Percentiles rank a stretch among this genome's conserved stretches.
phyloP scores from a whole-genome alignment of 2,888 invertebrate genomes.

The Eurytoma californica region DNA sequence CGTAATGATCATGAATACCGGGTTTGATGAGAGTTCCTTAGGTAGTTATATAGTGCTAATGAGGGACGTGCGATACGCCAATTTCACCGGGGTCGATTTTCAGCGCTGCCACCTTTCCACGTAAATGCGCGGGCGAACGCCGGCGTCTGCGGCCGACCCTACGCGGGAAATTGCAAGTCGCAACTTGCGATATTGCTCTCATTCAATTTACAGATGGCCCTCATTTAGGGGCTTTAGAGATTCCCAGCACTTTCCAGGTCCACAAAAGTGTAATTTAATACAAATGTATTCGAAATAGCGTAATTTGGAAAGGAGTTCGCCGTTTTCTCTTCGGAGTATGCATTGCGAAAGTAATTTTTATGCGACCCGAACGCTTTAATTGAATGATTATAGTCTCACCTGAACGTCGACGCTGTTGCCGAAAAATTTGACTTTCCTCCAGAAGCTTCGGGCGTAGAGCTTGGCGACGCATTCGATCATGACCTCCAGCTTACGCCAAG shows the following conservation, averaged over 20 bases:
- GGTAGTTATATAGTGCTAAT: constrained; percentile 24
- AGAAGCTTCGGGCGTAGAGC: constrained; percentile 74
- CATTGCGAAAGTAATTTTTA: too few species aligned
- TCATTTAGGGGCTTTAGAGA: neutral
- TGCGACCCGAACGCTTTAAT: too few species aligned
- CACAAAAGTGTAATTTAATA: too few species aligned
- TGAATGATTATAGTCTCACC: constrained; percentile 63
- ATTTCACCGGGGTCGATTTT: constrained; percentile 6
- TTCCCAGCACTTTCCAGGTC: neutral
- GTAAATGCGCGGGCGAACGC: neutral
- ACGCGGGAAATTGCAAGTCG: constrained; percentile 9
- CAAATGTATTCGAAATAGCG: too few species aligned
- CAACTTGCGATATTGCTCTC: constrained; percentile 5
- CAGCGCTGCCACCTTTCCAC: neutral
- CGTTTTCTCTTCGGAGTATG: too few species aligned
- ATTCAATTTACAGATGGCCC: neutral
- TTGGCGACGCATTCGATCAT: constrained; percentile 75
- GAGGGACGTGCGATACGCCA: constrained; percentile 11
- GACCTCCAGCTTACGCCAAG: constrained; percentile 73
- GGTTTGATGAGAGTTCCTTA: constrained; percentile 33
- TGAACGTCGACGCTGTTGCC: constrained; percentile 75
- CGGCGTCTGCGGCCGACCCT: neutral
- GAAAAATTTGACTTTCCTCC: constrained; percentile 74
- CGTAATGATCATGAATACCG: constrained; percentile 30
- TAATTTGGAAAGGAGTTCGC: too few species aligned